phyloP scores from a whole-genome alignment of 2,113 vertebrate species.

The Paraplagusia blochii region DNA sequence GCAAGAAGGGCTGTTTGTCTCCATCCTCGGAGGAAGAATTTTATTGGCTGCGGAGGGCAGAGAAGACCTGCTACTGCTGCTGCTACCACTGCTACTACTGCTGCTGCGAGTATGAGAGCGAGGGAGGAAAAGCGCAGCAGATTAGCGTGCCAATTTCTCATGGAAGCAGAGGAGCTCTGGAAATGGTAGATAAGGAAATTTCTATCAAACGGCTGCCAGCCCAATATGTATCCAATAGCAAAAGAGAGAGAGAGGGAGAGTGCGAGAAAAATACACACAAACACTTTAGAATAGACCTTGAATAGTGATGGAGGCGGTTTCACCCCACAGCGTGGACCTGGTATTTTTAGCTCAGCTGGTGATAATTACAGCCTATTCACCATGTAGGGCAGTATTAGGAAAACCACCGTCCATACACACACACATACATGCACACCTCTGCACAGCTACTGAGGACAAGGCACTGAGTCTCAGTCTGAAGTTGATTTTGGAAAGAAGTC shows the following conservation, averaged over 20 bases:
- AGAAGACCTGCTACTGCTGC: constrained; percentile 6
- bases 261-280: constrained; percentile 54
- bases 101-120: constrained; percentile 66
- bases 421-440: constrained; percentile 6
- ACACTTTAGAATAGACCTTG: constrained; percentile 71
- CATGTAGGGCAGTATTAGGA: constrained; percentile 56
- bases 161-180: constrained; percentile 76
- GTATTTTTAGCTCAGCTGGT: constrained; percentile 71
- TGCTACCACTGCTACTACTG: constrained; percentile 2
- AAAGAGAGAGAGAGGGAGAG: constrained; percentile 23
- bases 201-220: constrained; percentile 75
- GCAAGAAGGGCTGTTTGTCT: constrained; percentile 57
- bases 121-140: constrained; percentile 74
- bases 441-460: constrained; percentile 5
- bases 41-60: constrained; percentile 62
- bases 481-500: no score
- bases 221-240: constrained; percentile 77
- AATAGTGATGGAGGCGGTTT: constrained; percentile 73
- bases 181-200: constrained; percentile 79
- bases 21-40: constrained; percentile 53
- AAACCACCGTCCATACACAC: constrained; percentile 47
- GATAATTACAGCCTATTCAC: constrained; percentile 74
- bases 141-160: constrained; percentile 79
- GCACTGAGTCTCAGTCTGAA: no score
- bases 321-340: constrained; percentile 63